Evolutionary conservation across 2,888 invertebrate genomes (phyloP), one percentile per base, ranked within the genome.

Genomic region (Luperina testacea): DNA sequence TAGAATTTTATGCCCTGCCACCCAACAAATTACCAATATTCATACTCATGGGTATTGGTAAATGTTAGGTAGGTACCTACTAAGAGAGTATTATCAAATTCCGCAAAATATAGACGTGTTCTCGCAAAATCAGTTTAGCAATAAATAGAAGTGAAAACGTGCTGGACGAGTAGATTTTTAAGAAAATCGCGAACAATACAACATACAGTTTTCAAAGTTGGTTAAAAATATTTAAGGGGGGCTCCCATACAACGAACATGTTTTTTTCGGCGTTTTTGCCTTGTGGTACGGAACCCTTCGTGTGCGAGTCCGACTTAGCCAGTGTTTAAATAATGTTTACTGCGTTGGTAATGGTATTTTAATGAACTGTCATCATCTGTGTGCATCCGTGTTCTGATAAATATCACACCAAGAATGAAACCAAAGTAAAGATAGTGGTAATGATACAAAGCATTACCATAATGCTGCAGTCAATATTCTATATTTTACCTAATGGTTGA

Each of bases 381-480:
- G 45, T 45, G 45, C 48, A 65, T 67, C 15, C 27, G 11, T 42
- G 0, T 68, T 48, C 13, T 24, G 77, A 85, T 76, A 81, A 32
- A 61, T 32, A 61, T 77, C n/a, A 81, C 17, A 51, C 32, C 6
- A 38, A 32, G 15, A n/a, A 42, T 8, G 27, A 64, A 51, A 42
- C 9, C 42, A 45, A 24, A 20, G 72, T 61, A 11, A 5, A 73
- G 61, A 85, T 85, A 77, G 61, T 13, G n/a, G 51, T 77, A 69
- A 77, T 72, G 71, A 48, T 65, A 42, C 15, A 32, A 70, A 65
- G 13, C 45, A 77, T 71, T 82, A 82, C 7, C 45, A 69, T 81
- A 53, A 51, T 13, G 51, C 3, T 48, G 20, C 27, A 38, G 38
- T n/a, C 13, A 70, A 70, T 82, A n/a, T 48, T 42, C 20, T 48